Percentiles rank a stretch among this genome's conserved stretches.
Conservation (phyloP, 2,113 vertebrate species). For the Patagioenas fasciata region DNA sequence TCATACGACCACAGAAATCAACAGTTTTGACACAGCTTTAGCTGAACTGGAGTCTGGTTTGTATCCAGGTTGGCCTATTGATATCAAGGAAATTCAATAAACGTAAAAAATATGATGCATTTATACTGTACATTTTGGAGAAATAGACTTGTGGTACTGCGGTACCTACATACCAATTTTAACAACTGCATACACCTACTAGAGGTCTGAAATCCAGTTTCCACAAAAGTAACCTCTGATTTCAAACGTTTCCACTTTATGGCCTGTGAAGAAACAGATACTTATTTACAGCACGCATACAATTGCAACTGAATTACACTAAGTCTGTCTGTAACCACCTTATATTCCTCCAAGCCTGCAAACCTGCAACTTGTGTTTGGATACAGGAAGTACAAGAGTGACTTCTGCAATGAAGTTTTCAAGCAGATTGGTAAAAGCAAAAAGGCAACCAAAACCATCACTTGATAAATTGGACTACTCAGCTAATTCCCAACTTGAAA, state of each 20-base stretch:
- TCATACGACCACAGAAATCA: not conserved
- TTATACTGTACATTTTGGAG: not conserved
- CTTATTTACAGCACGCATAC: not conserved
- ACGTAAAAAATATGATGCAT: rapidly evolving
- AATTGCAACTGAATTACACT: not conserved
- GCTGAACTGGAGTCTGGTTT: not conserved
- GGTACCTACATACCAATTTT: not conserved
- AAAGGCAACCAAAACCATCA: not conserved
- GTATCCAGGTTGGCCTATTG: rapidly evolving
- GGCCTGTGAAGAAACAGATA: not conserved
- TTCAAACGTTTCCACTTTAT: not conserved
- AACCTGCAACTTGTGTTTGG: not conserved
- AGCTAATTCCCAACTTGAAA: slow-evolving; percentile 25
- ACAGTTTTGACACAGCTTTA: rapidly evolving
- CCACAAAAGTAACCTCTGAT: not conserved
- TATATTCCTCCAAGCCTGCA: not conserved
- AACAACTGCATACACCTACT: not conserved
- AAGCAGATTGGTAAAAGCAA: not conserved
- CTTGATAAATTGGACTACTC: not conserved
- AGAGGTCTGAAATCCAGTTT: not conserved
- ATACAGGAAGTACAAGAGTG: not conserved
- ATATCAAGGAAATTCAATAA: not conserved
- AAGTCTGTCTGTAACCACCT: not conserved
- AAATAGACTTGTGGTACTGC: not conserved
- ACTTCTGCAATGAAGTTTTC: not conserved